phyloP scores from a whole-genome alignment of 2,113 vertebrate species.

The Thunnus thynnus region DNA sequence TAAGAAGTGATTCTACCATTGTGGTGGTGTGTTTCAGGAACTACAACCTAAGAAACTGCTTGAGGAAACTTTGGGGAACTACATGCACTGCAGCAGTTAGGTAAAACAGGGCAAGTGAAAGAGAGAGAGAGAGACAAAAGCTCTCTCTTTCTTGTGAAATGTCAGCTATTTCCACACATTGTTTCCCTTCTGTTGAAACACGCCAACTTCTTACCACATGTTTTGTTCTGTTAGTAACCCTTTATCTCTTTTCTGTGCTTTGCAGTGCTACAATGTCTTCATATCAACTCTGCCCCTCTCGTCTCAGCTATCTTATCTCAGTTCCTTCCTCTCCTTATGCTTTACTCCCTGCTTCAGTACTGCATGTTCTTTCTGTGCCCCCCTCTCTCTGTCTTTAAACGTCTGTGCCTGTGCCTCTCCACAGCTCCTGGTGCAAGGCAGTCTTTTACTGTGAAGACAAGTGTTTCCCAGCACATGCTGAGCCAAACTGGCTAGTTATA shows the following conservation, averaged over 20 bases:
- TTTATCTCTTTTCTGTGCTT: fast-evolving
- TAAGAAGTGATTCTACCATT: background rate
- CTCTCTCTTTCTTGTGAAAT: constrained; percentile 17
- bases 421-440: constrained; percentile 28
- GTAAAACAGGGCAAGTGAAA: background rate
- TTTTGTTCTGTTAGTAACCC: background rate
- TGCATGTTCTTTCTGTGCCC: background rate
- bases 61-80: background rate
- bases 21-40: background rate
- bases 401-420: background rate
- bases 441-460: constrained; percentile 40
- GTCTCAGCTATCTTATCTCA: constrained; percentile 19
- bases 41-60: background rate
- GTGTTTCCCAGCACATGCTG: constrained; percentile 21
- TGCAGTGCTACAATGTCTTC: background rate
- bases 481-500: constrained; percentile 23
- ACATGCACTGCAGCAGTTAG: background rate
- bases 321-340: constrained; percentile 22
- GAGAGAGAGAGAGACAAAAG: background rate
- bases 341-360: background rate
- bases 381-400: background rate
- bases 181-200: constrained; percentile 21
- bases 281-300: background rate
- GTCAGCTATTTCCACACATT: constrained; percentile 6
- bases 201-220: background rate